Base-by-base conservation (phyloP, 2,888 invertebrate species). In the Fabriciana adippe region DNA sequence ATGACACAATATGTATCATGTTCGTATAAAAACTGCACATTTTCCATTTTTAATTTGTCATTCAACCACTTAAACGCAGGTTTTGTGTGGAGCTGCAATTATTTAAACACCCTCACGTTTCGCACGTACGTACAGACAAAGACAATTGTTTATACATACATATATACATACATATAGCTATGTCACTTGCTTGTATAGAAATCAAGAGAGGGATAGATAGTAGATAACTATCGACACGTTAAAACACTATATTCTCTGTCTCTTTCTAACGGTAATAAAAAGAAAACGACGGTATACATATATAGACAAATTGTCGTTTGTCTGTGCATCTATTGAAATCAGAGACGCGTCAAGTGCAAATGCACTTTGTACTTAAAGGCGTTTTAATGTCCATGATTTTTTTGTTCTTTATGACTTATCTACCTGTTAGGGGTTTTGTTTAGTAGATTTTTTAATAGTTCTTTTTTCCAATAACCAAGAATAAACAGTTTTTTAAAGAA, bases 61-160 rank as follows among this genome's bases (percentile, higher is more conserved):
- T 84, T 83, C 84, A 78, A 83, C 84, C 80, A 85, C 84, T 85
- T 83, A 84, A 76, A 82, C 76, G 70, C 70, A 70, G 77, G 77
- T 78, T 79, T 76, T 75, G 72, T 68, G 75, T 71, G 61, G 65
- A 64, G 73, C 79, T 78, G 81, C 76, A 79, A 81, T 82, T 79
- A 84, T 85, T 81, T 79, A 81, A 79, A 81, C 78, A 80, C 79
- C 78, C 71, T 67, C 65, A 62, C 59, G 61, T 68, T 61, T 61
- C 67, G 60, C 61, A 61, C 66, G 26, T 60, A 61, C 55, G 55
- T 67, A 62, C 59, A 53, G 66, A 69, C 66, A 60, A 53, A 55
- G 64, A 70, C 69, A 59, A 71, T 71, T 67, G 62, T 57, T 41
- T 53, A 41, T 66, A 68, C 68, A 64, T 66, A 62, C 14, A n/a